Evolutionary conservation across 2,797 vertebrate genomes (phyloP), one percentile per base, ranked within the genome.

Genomic region (Ispidina picta): DNA sequence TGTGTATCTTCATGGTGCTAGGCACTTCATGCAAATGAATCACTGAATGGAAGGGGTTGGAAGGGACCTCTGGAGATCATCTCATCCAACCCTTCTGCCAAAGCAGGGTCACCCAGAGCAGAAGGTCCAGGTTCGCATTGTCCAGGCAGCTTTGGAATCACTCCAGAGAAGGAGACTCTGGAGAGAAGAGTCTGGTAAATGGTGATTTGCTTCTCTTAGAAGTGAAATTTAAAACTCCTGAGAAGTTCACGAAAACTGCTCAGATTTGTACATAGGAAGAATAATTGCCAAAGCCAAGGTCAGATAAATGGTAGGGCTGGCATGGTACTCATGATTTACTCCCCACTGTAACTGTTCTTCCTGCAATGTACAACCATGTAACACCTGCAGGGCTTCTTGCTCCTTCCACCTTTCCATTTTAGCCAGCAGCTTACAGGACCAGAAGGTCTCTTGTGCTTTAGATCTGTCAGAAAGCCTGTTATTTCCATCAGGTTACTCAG

Each of bases 331-430:
- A 2, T 15, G 44, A 25, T 23, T 52, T 28, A 6, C 11, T 49
- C 4, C 22, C 33, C 14, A 14, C 5, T 25, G 5, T 29, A n/a
- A 16, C 4, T 3, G 39, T 6, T 49, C 37, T 51, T 21, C 39
- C 76, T 23, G 7, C 3, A 2, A 18, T 7, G 10, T 68, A 8
- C 58, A 46, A 0, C n/a, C 43, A 17, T 2, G 11, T 2, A 26
- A 28, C 5, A 3, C 51, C 68, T 22, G 21, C 58, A 31, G 59
- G 41, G 21, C 44, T 60, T 37, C 29, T 39, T 48, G 1, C 17
- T 15, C 39, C 0, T 2, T 43, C 52, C 22, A 8, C 11, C 0
- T 1, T 35, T 12, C 17, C 7, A 16, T 25, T 66, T 23, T 3
- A 5, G 33, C 46, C 41, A 43, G 28, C 29, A 44, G 43, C 31